phyloP scores from a whole-genome alignment of 2,113 vertebrate species.

The Eretmochelys imbricata region DNA sequence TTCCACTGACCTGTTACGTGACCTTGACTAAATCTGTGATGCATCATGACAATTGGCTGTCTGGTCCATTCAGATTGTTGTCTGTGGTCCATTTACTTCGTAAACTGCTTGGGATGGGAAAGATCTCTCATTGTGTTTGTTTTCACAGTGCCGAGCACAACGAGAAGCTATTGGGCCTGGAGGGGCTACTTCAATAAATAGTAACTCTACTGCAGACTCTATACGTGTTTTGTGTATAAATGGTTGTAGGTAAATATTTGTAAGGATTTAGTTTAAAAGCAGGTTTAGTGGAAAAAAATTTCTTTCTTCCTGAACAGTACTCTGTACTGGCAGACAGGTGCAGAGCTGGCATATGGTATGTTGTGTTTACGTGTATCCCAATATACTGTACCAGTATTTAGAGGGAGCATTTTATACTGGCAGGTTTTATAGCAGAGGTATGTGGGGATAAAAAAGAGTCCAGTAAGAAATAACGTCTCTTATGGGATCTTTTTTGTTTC shows the following conservation, averaged over 20 bases:
- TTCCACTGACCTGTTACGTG: neutral
- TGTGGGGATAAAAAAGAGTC: neutral
- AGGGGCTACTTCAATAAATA: neutral
- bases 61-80: neutral
- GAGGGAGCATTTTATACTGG: neutral
- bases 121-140: neutral
- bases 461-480: neutral
- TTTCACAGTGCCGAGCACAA: neutral
- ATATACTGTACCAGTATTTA: neutral
- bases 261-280: neutral
- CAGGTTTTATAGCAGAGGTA: neutral
- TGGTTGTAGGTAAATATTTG: neutral
- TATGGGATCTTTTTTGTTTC: neutral
- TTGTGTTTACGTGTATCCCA: neutral
- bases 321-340: neutral
- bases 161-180: neutral
- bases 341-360: fast-evolving
- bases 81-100: neutral
- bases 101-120: neutral
- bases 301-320: neutral
- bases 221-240: fast-evolving
- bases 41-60: neutral
- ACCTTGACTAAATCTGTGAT: neutral
- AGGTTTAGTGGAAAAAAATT: neutral
- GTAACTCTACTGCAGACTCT: neutral